phyloP scores from a whole-genome alignment of 2,888 invertebrate genomes.

The Leptogaster cylindrica region DNA sequence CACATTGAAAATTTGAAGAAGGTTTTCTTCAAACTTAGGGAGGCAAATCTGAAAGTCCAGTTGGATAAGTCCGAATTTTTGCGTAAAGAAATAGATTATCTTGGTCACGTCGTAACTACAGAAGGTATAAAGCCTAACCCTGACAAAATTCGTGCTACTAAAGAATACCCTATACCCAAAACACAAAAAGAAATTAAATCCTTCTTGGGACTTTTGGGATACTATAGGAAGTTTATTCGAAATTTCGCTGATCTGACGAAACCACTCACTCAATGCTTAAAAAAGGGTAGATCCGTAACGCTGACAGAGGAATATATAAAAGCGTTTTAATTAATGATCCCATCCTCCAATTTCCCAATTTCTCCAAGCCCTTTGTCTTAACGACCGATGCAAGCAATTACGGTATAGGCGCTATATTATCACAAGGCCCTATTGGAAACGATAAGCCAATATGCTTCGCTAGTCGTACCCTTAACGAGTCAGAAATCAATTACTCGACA shows the following conservation, averaged over 20 bases:
- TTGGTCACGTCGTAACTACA: constrained; percentile 51
- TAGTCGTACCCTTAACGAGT: background rate
- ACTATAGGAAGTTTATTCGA: constrained; percentile 46
- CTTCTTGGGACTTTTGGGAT: constrained; percentile 50
- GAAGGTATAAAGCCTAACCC: constrained; percentile 51
- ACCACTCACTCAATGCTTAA: constrained; percentile 38
- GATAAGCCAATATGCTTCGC: background rate
- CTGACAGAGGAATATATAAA: too few relatives aligned
- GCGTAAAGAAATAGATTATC: too few relatives aligned
- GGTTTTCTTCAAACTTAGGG: background rate
- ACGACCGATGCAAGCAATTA: constrained; percentile 41
- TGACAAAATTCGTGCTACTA: constrained; percentile 48
- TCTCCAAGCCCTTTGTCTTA: constrained; percentile 17
- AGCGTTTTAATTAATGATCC: constrained; percentile 35
- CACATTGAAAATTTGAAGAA: background rate
- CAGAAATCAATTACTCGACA: constrained; percentile 49
- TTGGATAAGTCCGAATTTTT: background rate
- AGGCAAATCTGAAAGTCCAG: background rate
- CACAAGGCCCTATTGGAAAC: constrained; percentile 46
- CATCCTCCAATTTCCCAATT: constrained; percentile 28
- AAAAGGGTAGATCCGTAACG: too few relatives aligned
- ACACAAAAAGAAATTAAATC: constrained; percentile 50
- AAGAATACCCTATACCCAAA: constrained; percentile 48
- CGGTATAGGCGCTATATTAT: constrained; percentile 29
- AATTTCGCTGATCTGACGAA: constrained; percentile 40